Base-by-base conservation (phyloP, 2,888 invertebrate species). In the Ichneumoninae sp. region DNA sequence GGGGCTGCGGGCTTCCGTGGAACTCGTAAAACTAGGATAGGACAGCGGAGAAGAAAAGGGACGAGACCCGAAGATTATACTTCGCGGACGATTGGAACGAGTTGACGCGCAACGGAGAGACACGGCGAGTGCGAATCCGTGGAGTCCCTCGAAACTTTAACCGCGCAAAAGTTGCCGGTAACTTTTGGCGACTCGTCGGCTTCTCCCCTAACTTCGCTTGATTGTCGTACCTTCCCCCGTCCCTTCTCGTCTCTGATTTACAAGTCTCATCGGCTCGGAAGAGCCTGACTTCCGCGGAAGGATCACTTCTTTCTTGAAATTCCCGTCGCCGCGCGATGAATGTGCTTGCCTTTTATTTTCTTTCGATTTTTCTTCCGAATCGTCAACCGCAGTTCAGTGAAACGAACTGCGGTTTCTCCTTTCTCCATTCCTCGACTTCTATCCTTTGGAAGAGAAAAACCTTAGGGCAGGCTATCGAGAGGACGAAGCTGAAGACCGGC, bases 21-120 rank as follows among this genome's bases (percentile, higher is more conserved):
- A 75, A 70, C 74, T 79, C 74, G 70, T 79, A 79, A 75, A 79
- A 79, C 79, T 70, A 65, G 70, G 70, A 79, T 79, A 47, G 60
- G 63, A 74, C 74, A 77, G 77, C 5, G 57, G 33, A 6, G 60
- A 65, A 74, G 57, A 22, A 33, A 33, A 68, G 60, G 68, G 36
- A 78, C 47, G 30, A 78, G 60, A 8, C 52, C 66, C 47, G 47
- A 57, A 78, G 77, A 83, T 83, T 78, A 83, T 78, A 78, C 77
- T 73, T 40, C 47, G 33, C 73, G 40, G 68, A 52, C 66, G 44
- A 74, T 80, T 80, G 73, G 44, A 74, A 57, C 30, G 66, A 80
- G 68, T 68, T 47, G 47, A 47, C 66, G 65, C 63, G 40, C 33
- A 36, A 47, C 66, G 16, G 8, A 60, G 60, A 68, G 36, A 74